phyloP scores from a whole-genome alignment of 1,140 invertebrate species.

The Orchestia grillus region DNA sequence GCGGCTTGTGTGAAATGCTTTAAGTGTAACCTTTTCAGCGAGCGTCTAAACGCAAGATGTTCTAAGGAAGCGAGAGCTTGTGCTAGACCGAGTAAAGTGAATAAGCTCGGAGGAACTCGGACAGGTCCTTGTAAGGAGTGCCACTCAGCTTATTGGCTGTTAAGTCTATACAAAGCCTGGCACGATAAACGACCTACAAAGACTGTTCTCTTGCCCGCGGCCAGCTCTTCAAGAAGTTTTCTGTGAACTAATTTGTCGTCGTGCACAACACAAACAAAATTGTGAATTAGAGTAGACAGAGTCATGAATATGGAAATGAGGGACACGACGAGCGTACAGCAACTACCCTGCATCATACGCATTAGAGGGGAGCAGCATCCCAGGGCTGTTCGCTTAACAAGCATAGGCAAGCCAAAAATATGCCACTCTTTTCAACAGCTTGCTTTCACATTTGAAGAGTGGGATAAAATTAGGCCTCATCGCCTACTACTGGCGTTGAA shows the following conservation, averaged over 20 bases:
- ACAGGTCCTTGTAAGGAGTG: not conserved
- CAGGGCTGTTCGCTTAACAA: not conserved
- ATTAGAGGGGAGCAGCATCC: not conserved
- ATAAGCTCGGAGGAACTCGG: constrained; percentile 26
- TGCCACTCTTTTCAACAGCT: not conserved
- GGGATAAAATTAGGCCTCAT: constrained; percentile 21
- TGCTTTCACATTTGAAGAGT: not conserved
- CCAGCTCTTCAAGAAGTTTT: constrained; percentile 21
- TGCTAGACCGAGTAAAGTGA: not conserved
- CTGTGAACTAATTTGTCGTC: constrained; percentile 41
- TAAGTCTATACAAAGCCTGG: constrained; percentile 35
- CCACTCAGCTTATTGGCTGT: constrained; percentile 55
- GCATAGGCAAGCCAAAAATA: not conserved
- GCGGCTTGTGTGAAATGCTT: not conserved
- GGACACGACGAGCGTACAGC: not conserved
- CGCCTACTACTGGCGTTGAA: not conserved
- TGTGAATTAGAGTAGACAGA: constrained; percentile 30
- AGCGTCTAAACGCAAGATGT: constrained; percentile 23
- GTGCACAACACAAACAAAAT: constrained; percentile 45
- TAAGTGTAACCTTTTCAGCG: not conserved
- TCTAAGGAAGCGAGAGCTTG: not conserved
- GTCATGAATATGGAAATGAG: constrained; percentile 37
- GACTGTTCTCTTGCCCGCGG: constrained; percentile 33
- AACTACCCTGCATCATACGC: not conserved
- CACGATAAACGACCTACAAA: constrained; percentile 36